A percentile compares a stretch with the other conserved stretches of the same genome.
Evolutionary conservation across 30 jellyfish, hydroid and myxozoan species (phyloP).

Genomic region (Chrysaora quinquecirrha): DNA sequence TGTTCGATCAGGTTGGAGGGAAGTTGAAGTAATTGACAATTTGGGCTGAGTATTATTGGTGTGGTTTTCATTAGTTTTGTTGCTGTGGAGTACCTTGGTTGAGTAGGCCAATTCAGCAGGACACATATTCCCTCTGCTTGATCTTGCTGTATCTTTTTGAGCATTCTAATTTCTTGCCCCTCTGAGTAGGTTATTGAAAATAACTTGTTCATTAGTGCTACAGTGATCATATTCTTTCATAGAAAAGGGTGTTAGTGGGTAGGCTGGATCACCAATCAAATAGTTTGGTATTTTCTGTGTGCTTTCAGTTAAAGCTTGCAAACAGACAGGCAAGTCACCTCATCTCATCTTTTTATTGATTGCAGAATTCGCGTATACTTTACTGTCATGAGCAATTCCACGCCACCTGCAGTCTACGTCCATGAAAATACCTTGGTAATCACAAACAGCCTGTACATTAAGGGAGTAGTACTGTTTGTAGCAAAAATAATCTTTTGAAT

Average conservation of each 20-base stretch:
- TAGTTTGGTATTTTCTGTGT: no score
- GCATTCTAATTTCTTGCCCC: neutral
- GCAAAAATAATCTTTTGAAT: slow-evolving; percentile 66
- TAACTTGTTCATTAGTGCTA: no score
- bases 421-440: slow-evolving; percentile 63
- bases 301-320: no score
- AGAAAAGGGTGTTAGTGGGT: no score
- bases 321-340: no score
- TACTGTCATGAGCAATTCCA: slow-evolving; percentile 60
- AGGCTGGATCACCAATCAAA: no score
- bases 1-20: neutral
- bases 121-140: slow-evolving; percentile 12
- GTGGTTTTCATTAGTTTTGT: neutral
- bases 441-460: slow-evolving; percentile 73
- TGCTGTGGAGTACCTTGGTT: slow-evolving; percentile 11
- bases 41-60: slow-evolving; percentile 8
- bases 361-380: slow-evolving; percentile 64
- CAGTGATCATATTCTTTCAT: no score
- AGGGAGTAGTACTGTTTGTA: slow-evolving; percentile 45
- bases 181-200: no score
- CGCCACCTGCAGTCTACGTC: slow-evolving; percentile 79
- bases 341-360: slow-evolving; percentile 36
- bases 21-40: no score
- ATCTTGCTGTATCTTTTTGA: slow-evolving; percentile 1
- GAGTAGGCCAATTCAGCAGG: slow-evolving; percentile 48